A percentile compares a stretch with the other conserved stretches of the same genome.
Evolutionary conservation across 2,888 invertebrate genomes (phyloP).

Genomic region (Drosophila neotestacea): DNA sequence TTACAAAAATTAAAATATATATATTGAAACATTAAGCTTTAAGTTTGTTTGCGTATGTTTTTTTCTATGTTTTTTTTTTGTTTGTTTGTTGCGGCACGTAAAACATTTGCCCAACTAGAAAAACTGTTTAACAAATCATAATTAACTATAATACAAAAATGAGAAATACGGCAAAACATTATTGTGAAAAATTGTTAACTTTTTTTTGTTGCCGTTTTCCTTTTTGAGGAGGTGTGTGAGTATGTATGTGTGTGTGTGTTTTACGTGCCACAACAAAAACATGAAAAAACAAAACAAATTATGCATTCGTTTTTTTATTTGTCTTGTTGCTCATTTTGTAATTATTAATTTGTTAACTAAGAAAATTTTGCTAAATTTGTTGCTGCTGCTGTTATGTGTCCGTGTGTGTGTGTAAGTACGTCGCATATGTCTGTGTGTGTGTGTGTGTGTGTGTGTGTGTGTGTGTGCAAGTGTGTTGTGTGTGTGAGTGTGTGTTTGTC

Average conservation of each 20-base stretch:
- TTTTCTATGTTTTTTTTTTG: conserved; percentile 9
- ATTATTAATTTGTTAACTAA: conserved; percentile 69
- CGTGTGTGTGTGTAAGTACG: conserved; percentile 61
- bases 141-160: conserved; percentile 45
- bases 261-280: conserved; percentile 26
- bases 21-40: conserved; percentile 24
- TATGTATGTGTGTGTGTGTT: conserved; percentile 6
- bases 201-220: background rate
- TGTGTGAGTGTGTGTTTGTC: conserved; percentile 47
- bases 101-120: conserved; percentile 24
- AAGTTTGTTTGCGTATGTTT: conserved; percentile 10
- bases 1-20: conserved; percentile 5
- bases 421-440: conserved; percentile 45
- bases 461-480: conserved; percentile 48
- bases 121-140: conserved; percentile 19
- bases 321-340: conserved; percentile 28
- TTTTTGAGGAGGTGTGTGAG: background rate
- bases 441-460: conserved; percentile 33
- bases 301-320: conserved; percentile 24
- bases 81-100: conserved; percentile 37
- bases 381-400: conserved; percentile 52
- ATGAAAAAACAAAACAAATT: conserved; percentile 41
- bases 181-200: conserved; percentile 19
- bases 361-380: conserved; percentile 73
- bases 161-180: conserved; percentile 21